These are phyloP conservation scores for Epirrhoe tristata DNA, from an alignment of 2,888 invertebrate species.

Conservation along the genomic window DNA sequence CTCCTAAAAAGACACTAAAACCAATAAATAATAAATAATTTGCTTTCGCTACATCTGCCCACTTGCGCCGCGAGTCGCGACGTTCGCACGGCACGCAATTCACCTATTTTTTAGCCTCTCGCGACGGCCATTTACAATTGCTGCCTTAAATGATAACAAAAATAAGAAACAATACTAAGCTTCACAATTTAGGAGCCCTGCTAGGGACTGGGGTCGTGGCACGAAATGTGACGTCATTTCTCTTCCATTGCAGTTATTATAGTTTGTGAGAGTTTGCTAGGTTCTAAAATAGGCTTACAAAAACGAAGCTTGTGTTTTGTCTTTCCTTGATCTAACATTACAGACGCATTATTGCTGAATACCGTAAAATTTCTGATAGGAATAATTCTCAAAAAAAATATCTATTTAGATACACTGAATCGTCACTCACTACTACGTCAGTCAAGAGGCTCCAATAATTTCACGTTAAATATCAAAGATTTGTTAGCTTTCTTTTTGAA, in stretches of 20 bases:
- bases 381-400: too few species aligned
- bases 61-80: constrained; percentile 44
- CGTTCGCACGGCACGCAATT: constrained; percentile 62
- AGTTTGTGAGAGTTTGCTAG: constrained; percentile 30
- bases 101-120: constrained; percentile 68
- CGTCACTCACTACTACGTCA: too few species aligned
- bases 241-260: constrained; percentile 42
- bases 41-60: constrained; percentile 25
- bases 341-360: too few species aligned
- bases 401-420: too few species aligned
- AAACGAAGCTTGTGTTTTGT: constrained; percentile 12
- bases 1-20: neutral
- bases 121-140: constrained; percentile 55
- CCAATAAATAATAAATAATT: too few species aligned
- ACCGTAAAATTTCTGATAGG: too few species aligned
- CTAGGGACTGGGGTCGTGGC: constrained; percentile 35
- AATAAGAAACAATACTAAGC: constrained; percentile 55
- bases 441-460: too few species aligned
- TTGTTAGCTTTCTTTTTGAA: constrained; percentile 14
- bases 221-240: constrained; percentile 50
- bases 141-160: constrained; percentile 64
- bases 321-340: constrained; percentile 3
- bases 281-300: constrained; percentile 30
- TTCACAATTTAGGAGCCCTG: constrained; percentile 45
- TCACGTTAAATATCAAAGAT: too few species aligned